Conservation (phyloP, 2,113 vertebrate genomes). For the Coptodon rendalli region DNA sequence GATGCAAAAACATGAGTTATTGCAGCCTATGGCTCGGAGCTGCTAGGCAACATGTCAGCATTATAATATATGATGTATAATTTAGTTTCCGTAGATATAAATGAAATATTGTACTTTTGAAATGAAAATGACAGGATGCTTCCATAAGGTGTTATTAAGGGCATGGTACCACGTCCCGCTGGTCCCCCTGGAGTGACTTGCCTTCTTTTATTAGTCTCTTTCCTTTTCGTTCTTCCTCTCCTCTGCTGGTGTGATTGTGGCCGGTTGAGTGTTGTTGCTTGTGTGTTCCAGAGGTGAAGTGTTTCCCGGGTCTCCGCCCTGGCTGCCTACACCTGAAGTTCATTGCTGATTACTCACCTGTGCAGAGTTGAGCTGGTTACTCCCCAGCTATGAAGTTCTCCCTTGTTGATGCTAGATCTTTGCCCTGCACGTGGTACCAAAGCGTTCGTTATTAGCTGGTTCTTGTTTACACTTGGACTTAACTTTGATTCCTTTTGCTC, state of each 20-base stretch:
- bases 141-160: no score
- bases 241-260: background rate
- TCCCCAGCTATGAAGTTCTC: background rate
- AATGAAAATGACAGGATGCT: background rate
- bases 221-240: background rate
- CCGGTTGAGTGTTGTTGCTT: background rate
- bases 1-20: background rate
- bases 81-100: background rate
- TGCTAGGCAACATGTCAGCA: background rate
- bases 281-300: background rate
- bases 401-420: background rate
- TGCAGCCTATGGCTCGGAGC: background rate
- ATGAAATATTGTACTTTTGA: background rate
- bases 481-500: background rate
- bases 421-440: background rate
- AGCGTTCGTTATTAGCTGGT: background rate
- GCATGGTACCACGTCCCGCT: accelerated
- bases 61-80: background rate
- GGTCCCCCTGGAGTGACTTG: background rate
- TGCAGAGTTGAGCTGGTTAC: background rate
- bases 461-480: accelerated
- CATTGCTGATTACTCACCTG: background rate
- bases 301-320: accelerated
- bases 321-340: background rate
- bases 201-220: background rate